phyloP scores from a whole-genome alignment of 1,140 invertebrate species.

The Cardiocondyla obscurior region DNA sequence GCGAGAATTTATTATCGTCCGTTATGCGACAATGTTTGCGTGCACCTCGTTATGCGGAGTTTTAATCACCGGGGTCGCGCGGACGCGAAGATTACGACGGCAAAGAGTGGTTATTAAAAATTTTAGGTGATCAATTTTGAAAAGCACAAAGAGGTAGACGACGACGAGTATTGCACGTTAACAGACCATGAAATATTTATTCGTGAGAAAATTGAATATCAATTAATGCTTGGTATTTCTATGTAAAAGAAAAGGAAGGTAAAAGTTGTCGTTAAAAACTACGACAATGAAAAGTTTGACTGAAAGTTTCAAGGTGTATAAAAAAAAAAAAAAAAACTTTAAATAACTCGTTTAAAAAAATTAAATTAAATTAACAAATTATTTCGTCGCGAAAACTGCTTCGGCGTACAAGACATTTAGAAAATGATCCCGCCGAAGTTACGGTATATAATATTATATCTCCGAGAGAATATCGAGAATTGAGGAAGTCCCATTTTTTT shows the following conservation, averaged over 20 bases:
- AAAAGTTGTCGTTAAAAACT: not conserved
- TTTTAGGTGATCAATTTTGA: conserved; percentile 42
- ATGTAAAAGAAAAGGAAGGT: not conserved
- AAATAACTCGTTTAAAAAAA: not conserved
- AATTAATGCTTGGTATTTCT: not conserved
- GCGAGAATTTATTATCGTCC: conserved; percentile 44
- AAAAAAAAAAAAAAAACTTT: not conserved
- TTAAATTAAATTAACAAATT: no score
- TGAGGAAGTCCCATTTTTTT: not conserved
- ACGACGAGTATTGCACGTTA: not conserved
- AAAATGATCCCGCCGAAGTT: not conserved
- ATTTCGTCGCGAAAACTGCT: not conserved
- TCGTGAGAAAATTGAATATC: not conserved
- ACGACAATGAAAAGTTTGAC: no score
- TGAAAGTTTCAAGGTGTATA: not conserved
- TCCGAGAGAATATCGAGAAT: conserved; percentile 4
- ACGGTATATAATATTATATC: conserved; percentile 25
- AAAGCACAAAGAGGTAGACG: not conserved
- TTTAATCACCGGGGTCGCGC: conserved; percentile 43
- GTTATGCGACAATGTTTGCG: not conserved
- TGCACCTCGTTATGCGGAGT: conserved; percentile 42
- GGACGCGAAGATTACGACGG: conserved; percentile 37
- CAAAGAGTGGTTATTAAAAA: conserved; percentile 27
- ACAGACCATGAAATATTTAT: not conserved
- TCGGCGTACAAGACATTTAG: not conserved